phyloP scores from a whole-genome alignment of 2,888 invertebrate genomes.

The Neoscelio sp. region DNA sequence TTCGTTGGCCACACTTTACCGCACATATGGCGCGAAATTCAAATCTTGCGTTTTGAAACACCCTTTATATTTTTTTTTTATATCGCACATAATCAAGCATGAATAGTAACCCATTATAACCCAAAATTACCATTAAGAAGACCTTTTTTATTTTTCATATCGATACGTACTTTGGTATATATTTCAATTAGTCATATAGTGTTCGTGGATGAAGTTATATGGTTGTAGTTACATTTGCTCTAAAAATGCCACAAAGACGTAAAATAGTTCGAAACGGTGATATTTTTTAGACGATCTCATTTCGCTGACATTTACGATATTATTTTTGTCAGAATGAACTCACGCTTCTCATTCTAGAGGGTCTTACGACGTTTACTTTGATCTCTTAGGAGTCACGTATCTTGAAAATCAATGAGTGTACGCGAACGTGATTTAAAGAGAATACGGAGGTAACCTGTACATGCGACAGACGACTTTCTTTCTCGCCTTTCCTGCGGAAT shows the following conservation, averaged over 20 bases:
- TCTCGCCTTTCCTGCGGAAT: constrained; percentile 7
- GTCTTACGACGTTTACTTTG: constrained; percentile 60
- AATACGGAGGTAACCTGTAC: constrained; percentile 12
- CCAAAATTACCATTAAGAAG: too few species aligned
- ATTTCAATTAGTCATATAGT: constrained; percentile 28
- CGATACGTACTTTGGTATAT: constrained; percentile 11
- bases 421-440: constrained; percentile 65
- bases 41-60: too few species aligned
- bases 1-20: too few species aligned
- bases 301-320: constrained; percentile 41
- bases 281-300: constrained; percentile 30
- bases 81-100: too few species aligned
- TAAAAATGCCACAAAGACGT: constrained; percentile 24
- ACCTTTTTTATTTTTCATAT: constrained; percentile 17
- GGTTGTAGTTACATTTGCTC: constrained; percentile 27
- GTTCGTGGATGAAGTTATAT: constrained; percentile 31
- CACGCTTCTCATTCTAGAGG: constrained; percentile 35
- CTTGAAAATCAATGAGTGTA: constrained; percentile 73
- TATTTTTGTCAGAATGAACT: constrained; percentile 46
- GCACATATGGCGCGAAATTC: too few species aligned
- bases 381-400: constrained; percentile 71
- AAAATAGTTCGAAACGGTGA: constrained; percentile 26
- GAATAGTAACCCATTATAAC: too few species aligned
- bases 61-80: too few species aligned
- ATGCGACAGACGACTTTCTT: constrained; percentile 21